Percentiles rank a stretch among this genome's conserved stretches.
Evolutionary conservation across 1,140 invertebrate species (phyloP).

Genomic region (Drosophila saltans): DNA sequence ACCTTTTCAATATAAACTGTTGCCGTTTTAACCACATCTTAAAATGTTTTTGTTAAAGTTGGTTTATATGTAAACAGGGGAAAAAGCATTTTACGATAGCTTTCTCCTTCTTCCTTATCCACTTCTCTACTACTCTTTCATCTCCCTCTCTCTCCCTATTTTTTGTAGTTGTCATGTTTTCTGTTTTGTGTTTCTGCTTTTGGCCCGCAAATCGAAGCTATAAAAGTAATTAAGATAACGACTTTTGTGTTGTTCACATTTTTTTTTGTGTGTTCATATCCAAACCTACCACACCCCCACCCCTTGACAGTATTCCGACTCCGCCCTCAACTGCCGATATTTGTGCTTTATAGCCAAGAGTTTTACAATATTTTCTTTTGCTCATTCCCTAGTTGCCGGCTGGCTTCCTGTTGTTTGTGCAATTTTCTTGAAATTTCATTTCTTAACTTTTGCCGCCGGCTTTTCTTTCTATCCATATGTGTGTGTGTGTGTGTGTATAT

Average conservation of each 20-base stretch:
- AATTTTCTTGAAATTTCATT: conserved; percentile 81
- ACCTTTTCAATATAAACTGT: too few species aligned
- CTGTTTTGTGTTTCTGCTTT: conserved; percentile 20
- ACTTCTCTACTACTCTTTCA: neutral
- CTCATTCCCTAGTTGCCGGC: conserved; percentile 28
- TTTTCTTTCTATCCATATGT: conserved; percentile 5
- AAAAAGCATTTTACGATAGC: neutral
- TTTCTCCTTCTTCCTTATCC: neutral
- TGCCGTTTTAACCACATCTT: neutral
- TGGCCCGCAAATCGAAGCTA: conserved; percentile 71
- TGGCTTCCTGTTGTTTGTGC: conserved; percentile 73
- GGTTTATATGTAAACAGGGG: neutral
- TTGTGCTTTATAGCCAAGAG: conserved; percentile 73
- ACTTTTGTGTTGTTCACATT: conserved; percentile 67
- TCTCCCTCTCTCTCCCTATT: neutral
- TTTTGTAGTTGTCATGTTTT: conserved; percentile 12
- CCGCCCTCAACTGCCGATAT: conserved; percentile 49
- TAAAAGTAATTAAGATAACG: conserved; percentile 82
- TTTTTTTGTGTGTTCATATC: conserved; percentile 7
- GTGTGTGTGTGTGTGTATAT: neutral
- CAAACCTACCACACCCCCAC: neutral
- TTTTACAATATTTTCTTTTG: conserved; percentile 76
- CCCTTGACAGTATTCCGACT: neutral
- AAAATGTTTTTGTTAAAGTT: neutral
- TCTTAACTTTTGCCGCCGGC: conserved; percentile 77